These are phyloP conservation scores for Girardia tigrina DNA, from an alignment of 2,888 invertebrate species.

Conservation along the genomic window DNA sequence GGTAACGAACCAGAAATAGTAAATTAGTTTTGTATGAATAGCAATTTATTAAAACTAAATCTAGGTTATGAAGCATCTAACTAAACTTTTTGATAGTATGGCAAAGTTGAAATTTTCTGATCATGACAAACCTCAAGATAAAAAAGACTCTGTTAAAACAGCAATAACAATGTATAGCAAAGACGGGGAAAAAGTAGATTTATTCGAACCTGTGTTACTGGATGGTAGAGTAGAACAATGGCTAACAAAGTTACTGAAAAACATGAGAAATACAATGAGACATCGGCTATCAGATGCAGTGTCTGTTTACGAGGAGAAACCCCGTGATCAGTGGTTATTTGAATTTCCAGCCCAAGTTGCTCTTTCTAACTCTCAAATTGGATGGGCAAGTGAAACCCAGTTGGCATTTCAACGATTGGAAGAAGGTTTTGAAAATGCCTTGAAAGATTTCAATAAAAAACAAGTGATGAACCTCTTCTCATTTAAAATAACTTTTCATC, in stretches of 20 bases:
- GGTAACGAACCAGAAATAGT: conserved; percentile 69
- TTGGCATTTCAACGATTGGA: conserved; percentile 73
- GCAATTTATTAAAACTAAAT: not conserved
- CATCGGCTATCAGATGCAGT: conserved; percentile 73
- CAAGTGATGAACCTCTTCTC: conserved; percentile 41
- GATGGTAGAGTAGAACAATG: conserved; percentile 78
- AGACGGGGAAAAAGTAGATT: conserved; percentile 77
- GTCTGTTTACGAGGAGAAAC: conserved; percentile 75
- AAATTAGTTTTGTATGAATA: not conserved
- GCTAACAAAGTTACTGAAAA: conserved; percentile 70
- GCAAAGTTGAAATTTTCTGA: conserved; percentile 23
- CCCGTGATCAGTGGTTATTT: conserved; percentile 86
- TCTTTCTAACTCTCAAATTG: conserved; percentile 82
- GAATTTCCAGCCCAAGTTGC: conserved; percentile 88
- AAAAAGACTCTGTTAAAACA: conserved; percentile 47
- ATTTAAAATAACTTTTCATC: not conserved
- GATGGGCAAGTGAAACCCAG: conserved; percentile 90
- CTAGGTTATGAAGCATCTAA: conserved; percentile 60
- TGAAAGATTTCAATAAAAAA: conserved; percentile 71
- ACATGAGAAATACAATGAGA: conserved; percentile 69
- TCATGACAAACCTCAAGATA: not conserved
- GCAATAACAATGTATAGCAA: conserved; percentile 78
- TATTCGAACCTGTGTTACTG: conserved; percentile 62
- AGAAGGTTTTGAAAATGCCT: conserved; percentile 85
- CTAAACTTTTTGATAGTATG: conserved; percentile 72